Percentiles rank a stretch among this genome's conserved stretches.
Conservation (phyloP, 2,797 vertebrate genomes). For the Hafferia zeledoni region DNA sequence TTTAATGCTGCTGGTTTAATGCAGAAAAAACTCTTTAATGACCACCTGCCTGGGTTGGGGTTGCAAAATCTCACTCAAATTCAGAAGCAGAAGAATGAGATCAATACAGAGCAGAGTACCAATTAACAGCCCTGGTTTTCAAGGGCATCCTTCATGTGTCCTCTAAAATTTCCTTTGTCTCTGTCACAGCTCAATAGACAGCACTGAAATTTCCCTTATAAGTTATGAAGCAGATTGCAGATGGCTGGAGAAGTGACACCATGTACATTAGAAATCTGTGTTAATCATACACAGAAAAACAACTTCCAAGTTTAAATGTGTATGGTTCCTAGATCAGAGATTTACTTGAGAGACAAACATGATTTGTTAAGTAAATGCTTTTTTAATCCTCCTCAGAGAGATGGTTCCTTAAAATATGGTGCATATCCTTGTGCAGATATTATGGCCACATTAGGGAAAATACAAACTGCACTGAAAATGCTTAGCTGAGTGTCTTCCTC, state of each 20-base stretch:
- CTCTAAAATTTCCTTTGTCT: conserved; percentile 54
- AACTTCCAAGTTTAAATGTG: background rate
- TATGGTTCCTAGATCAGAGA: background rate
- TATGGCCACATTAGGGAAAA: background rate
- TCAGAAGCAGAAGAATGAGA: conserved; percentile 1
- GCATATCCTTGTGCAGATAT: background rate
- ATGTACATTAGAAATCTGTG: background rate
- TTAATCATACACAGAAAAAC: background rate
- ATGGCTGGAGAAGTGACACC: background rate
- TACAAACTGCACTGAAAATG: background rate
- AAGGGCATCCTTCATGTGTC: conserved; percentile 36
- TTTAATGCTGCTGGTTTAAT: background rate
- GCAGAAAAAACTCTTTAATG: background rate
- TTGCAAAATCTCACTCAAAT: conserved; percentile 8
- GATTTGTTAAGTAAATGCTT: conserved; percentile 17
- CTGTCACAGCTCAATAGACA: background rate
- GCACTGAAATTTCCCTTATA: background rate
- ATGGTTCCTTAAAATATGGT: background rate
- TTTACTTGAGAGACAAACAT: background rate
- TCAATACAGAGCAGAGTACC: conserved; percentile 6
- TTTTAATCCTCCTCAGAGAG: background rate
- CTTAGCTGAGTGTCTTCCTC: background rate
- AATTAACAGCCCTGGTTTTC: conserved; percentile 22
- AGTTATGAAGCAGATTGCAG: background rate
- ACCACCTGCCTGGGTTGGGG: background rate